Conservation (phyloP, 1,140 invertebrate species). For the Delia radicum region DNA sequence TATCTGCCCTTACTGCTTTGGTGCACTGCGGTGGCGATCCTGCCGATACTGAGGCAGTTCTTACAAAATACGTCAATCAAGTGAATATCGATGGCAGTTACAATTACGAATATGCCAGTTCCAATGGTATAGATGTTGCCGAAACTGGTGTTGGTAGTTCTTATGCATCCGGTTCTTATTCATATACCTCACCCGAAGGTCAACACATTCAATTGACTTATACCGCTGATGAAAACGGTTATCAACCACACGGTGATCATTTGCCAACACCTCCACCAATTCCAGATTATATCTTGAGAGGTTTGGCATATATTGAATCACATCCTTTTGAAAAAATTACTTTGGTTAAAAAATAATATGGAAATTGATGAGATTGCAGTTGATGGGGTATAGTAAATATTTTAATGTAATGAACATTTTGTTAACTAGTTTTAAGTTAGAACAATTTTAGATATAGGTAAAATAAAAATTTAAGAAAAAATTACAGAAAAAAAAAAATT, state of each 20-base stretch:
- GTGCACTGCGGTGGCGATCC: conserved; percentile 34
- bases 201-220: conserved; percentile 61
- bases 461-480: not conserved
- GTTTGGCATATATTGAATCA: conserved; percentile 62
- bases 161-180: conserved; percentile 37
- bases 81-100: conserved; percentile 62
- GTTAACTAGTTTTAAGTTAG: not conserved
- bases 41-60: conserved; percentile 37
- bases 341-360: conserved; percentile 38
- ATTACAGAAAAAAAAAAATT: too few relatives aligned
- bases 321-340: conserved; percentile 53
- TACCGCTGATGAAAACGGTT: conserved; percentile 77
- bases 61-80: conserved; percentile 57
- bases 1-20: conserved; percentile 27
- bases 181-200: conserved; percentile 55
- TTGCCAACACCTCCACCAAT: conserved; percentile 75
- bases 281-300: conserved; percentile 68
- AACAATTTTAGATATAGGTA: not conserved
- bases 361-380: not conserved
- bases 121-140: conserved; percentile 62
- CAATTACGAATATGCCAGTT: conserved; percentile 59
- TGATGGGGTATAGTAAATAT: not conserved
- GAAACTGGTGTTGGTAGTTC: conserved; percentile 57
- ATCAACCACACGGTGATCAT: conserved; percentile 70
- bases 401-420: not conserved